These are phyloP conservation scores for Pissodes strobi DNA, from an alignment of 1,140 invertebrate species.

Conservation along the genomic window DNA sequence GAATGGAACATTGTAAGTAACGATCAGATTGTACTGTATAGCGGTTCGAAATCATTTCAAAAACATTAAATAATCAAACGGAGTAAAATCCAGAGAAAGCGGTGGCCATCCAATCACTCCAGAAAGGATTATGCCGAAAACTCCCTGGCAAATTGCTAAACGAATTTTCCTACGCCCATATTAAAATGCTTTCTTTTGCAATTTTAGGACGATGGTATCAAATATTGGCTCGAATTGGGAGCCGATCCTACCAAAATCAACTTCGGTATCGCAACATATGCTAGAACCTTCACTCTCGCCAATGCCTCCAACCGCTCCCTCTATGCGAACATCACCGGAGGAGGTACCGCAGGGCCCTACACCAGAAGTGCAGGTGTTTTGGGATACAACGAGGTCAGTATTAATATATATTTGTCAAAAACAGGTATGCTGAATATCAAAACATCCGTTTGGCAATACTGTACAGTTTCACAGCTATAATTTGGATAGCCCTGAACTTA, in stretches of 20 bases:
- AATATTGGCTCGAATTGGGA: constrained; percentile 52
- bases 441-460: no score
- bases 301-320: constrained; percentile 58
- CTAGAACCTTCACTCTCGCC: constrained; percentile 65
- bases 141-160: no score
- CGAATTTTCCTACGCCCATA: no score
- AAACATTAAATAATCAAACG: no score
- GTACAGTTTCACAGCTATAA: no score
- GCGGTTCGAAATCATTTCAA: no score
- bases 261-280: constrained; percentile 69
- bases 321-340: constrained; percentile 60
- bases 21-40: neutral
- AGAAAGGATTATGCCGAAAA: no score
- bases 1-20: constrained; percentile 53
- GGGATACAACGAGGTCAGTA: constrained; percentile 68
- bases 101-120: no score
- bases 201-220: constrained; percentile 42
- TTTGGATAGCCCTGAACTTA: no score
- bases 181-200: neutral
- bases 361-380: constrained; percentile 64
- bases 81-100: no score
- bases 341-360: constrained; percentile 62
- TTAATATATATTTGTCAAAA: no score
- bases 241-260: constrained; percentile 64
- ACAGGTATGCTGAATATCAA: no score